A percentile compares a stretch with the other conserved stretches of the same genome.
Evolutionary conservation across 2,888 invertebrate species (phyloP).

Genomic region (Philopedon plagiatum): DNA sequence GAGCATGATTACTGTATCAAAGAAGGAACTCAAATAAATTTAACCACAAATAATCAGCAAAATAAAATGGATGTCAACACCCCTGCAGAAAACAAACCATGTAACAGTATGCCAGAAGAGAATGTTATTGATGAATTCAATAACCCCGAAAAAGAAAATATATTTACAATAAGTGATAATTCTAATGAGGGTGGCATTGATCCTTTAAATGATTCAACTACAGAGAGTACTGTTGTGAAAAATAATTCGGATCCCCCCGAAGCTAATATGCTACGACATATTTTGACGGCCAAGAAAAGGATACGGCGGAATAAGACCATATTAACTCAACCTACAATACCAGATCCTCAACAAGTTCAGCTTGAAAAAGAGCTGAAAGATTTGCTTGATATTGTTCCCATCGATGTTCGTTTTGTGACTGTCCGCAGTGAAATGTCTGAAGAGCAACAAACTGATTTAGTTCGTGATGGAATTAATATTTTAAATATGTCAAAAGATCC

Average conservation of each 20-base stretch:
- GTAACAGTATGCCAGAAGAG: not conserved
- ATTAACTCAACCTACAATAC: not conserved
- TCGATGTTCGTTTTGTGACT: not conserved
- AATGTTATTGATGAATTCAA: not conserved
- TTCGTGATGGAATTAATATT: constrained; percentile 1
- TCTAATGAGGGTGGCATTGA: not conserved
- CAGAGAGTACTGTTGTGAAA: not conserved
- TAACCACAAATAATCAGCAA: not conserved
- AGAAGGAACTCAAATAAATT: not conserved
- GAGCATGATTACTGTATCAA: constrained; percentile 3
- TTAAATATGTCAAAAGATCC: constrained; percentile 15
- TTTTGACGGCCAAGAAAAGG: not conserved
- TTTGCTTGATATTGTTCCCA: constrained; percentile 2
- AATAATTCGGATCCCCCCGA: not conserved
- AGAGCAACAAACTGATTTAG: constrained; percentile 6
- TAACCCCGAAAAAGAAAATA: constrained; percentile 5
- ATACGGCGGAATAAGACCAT: not conserved
- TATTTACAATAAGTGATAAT: not conserved
- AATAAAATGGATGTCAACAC: not conserved
- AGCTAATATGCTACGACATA: not conserved
- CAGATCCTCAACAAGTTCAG: not conserved
- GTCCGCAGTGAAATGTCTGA: not conserved
- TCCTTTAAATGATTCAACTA: not conserved
- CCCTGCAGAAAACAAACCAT: not conserved
- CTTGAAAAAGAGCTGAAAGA: not conserved